Evolutionary conservation across 2,888 invertebrate genomes (phyloP).

Genomic region (Chirona hameri): DNA sequence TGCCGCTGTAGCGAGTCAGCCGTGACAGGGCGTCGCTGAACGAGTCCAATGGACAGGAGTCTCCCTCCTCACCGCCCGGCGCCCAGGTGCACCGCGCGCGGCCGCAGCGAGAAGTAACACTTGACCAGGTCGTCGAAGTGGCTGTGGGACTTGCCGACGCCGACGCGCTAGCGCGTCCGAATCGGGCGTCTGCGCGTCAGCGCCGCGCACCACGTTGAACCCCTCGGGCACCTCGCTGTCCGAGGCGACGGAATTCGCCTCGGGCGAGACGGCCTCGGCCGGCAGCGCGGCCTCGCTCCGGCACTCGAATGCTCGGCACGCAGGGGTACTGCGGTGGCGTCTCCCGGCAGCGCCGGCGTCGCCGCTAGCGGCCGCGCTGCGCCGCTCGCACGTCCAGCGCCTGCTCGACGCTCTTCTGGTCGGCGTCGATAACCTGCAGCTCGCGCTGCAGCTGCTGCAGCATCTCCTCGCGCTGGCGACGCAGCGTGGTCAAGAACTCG

Average conservation of each 20-base stretch:
- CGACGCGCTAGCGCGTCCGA: neutral
- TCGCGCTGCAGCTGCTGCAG: conserved; percentile 64
- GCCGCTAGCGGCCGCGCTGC: neutral
- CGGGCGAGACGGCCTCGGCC: neutral
- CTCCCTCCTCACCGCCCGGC: conserved; percentile 42
- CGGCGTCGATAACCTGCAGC: conserved; percentile 68
- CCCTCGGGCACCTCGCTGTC: conserved; percentile 34
- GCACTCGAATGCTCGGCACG: neutral
- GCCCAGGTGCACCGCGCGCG: conserved; percentile 65
- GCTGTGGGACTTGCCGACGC: conserved; percentile 57
- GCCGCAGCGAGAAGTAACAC: conserved; percentile 75
- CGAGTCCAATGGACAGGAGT: conserved; percentile 58
- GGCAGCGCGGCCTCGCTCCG: neutral
- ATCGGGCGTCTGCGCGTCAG: neutral
- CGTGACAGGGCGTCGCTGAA: conserved; percentile 82
- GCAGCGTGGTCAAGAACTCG: conserved; percentile 75
- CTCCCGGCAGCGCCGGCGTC: neutral
- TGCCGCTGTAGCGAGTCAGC: conserved; percentile 72
- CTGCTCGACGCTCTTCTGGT: conserved; percentile 66
- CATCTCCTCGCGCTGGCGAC: conserved; percentile 66
- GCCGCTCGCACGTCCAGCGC: conserved; percentile 50
- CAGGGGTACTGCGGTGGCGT: neutral
- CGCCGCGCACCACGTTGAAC: conserved; percentile 34
- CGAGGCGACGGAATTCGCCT: neutral
- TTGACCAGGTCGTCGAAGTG: conserved; percentile 87